Conservation (phyloP, 2,888 invertebrate species). For the Oligia fasciuncula region DNA sequence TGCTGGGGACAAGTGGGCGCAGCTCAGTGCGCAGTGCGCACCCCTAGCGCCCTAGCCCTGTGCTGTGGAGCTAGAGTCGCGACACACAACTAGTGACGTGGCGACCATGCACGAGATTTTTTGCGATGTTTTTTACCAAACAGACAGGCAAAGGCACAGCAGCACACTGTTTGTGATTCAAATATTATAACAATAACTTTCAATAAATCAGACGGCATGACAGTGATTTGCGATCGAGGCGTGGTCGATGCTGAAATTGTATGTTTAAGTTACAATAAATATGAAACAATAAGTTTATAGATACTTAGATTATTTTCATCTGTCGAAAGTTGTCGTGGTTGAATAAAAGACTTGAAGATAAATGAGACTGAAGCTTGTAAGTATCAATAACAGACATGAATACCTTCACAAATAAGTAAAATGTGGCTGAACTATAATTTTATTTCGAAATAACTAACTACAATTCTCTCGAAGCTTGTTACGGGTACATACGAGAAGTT, state of each 20-base stretch:
- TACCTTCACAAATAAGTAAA: neutral
- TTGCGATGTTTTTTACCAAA: conserved; percentile 11
- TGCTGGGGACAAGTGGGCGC: conserved; percentile 32
- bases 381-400: too few species aligned
- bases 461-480: neutral
- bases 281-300: neutral
- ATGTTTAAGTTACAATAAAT: neutral
- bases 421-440: neutral
- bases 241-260: neutral
- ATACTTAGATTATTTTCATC: neutral
- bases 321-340: neutral
- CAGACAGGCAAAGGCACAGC: neutral
- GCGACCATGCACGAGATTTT: conserved; percentile 3
- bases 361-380: neutral
- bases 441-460: conserved; percentile 15
- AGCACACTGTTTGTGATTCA: neutral
- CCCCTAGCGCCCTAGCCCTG: conserved; percentile 23
- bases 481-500: neutral
- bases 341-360: conserved; percentile 3
- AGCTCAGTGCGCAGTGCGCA: conserved; percentile 2
- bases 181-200: conserved; percentile 4
- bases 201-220: neutral
- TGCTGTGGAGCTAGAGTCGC: neutral
- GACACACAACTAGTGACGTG: neutral
- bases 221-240: neutral